Evolutionary conservation across 2,113 vertebrate species (phyloP).

Genomic region (Cyphomyrus plagiostoma): DNA sequence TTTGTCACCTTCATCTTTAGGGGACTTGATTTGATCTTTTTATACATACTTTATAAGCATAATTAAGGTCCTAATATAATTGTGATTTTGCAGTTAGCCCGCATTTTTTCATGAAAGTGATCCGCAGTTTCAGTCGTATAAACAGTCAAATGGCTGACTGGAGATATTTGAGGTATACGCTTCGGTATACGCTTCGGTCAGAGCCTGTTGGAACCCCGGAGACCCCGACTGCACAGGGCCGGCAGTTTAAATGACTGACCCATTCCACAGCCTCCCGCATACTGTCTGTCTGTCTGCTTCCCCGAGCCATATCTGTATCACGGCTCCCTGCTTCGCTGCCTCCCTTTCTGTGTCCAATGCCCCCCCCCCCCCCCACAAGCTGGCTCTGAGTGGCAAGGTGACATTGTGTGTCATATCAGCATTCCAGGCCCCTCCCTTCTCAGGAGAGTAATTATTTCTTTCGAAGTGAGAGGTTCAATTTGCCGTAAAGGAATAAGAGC

Average conservation of each 20-base stretch:
- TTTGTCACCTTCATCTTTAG: neutral
- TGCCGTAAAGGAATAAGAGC: constrained; percentile 76
- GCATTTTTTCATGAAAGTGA: neutral
- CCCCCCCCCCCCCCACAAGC: constrained; percentile 25
- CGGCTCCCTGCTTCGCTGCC: neutral
- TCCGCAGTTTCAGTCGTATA: neutral
- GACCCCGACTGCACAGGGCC: neutral
- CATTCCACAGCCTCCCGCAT: neutral
- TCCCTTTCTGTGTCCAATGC: neutral
- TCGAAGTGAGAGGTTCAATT: constrained; percentile 80
- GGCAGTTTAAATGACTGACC: neutral
- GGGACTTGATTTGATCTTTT: neutral
- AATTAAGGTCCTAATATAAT: neutral
- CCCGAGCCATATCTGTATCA: neutral
- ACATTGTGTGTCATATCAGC: constrained; percentile 82
- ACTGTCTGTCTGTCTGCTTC: neutral
- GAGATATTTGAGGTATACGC: neutral
- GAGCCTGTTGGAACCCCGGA: neutral
- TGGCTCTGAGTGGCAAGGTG: constrained; percentile 75
- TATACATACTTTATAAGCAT: neutral
- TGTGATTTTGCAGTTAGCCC: neutral
- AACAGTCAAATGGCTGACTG: neutral
- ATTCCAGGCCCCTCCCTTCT: constrained; percentile 69
- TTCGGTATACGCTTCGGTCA: neutral
- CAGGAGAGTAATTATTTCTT: constrained; percentile 81